A percentile compares a stretch with the other conserved stretches of the same genome.
phyloP scores from a whole-genome alignment of 1,140 invertebrate genomes.

The Prorops nasuta region DNA sequence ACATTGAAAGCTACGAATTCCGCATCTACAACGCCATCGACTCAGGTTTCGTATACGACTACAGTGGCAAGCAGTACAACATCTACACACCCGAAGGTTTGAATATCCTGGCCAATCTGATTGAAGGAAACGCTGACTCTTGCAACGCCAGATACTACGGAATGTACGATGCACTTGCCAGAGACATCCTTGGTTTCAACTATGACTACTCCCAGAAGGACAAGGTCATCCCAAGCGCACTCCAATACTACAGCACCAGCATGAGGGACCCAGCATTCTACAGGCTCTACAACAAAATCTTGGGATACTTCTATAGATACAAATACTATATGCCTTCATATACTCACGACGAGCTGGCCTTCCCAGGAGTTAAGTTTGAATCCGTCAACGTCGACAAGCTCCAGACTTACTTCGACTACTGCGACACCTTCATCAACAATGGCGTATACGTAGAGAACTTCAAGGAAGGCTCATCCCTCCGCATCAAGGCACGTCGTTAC shows the following conservation, averaged over 20 bases:
- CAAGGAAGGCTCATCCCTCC: constrained; percentile 39
- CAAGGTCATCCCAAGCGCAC: constrained; percentile 42
- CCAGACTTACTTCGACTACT: constrained; percentile 57
- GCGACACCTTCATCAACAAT: constrained; percentile 47
- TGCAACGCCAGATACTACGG: constrained; percentile 65
- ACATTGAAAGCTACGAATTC: constrained; percentile 39
- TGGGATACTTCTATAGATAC: constrained; percentile 51
- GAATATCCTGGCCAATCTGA: constrained; percentile 65
- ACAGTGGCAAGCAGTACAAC: constrained; percentile 36
- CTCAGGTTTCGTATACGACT: constrained; percentile 60
- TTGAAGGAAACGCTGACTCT: constrained; percentile 68
- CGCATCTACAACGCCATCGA: constrained; percentile 61
- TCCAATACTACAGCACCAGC: constrained; percentile 45
- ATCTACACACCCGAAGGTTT: constrained; percentile 52
- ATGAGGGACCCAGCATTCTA: constrained; percentile 59
- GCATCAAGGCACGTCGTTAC: constrained; percentile 50
- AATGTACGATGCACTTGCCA: constrained; percentile 42
- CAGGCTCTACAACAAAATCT: constrained; percentile 52
- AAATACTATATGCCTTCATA: constrained; percentile 45
- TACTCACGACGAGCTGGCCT: constrained; percentile 55
- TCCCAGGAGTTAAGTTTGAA: constrained; percentile 63
- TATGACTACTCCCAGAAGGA: constrained; percentile 41
- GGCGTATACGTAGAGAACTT: constrained; percentile 49
- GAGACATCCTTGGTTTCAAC: constrained; percentile 46
- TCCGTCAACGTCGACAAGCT: constrained; percentile 64